Evolutionary conservation across 2,797 vertebrate species (phyloP), one percentile per base, ranked within the genome.

Genomic region (Catostomus latipinnis): DNA sequence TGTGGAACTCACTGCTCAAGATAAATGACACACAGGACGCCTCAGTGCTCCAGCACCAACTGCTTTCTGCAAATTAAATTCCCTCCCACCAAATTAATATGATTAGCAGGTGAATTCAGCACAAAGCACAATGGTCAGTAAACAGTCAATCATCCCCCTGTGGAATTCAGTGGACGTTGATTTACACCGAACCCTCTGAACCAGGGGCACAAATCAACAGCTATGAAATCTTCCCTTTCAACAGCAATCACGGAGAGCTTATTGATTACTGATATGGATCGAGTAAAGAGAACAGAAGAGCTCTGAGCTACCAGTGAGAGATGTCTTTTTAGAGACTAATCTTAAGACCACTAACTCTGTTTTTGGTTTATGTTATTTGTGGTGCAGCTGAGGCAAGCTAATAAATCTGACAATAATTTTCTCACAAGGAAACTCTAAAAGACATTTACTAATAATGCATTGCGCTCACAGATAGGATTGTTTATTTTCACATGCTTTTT

Each of bases 41-140:
- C 74, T 83, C 61, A 46, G 18, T 14, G 43, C 71, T 77, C 76
- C 73, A 54, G 50, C 34, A 18, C 5, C 4, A 54, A 84, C 79
- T 78, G 82, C 69, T 82, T 62, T 53, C 76, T 82, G 78, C 76
- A 88, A 85, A 89, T 90, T 89, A 76, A 88, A 90, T 90, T 87
- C 62, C 78, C 60, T 80, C 78, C 77, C 10, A 75, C 60, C 81
- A 88, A 90, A 90, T 89, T 82, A 89, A 91, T 84, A 83, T 77
- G 74, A 88, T 91, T 87, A 91, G 77, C 61, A 67, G 72, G 85
- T 66, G 63, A 34, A 78, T 84, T 89, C 86, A 79, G 75, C 86
- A 84, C 72, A 84, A 48, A 84, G 89, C 83, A 84, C 62, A 9
- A 74, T n/a, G 2, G 13, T 1, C 54, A 6, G 43, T 34, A 69